Evolutionary conservation across 1,140 invertebrate species (phyloP).

Genomic region (Latrodectus geometricus): DNA sequence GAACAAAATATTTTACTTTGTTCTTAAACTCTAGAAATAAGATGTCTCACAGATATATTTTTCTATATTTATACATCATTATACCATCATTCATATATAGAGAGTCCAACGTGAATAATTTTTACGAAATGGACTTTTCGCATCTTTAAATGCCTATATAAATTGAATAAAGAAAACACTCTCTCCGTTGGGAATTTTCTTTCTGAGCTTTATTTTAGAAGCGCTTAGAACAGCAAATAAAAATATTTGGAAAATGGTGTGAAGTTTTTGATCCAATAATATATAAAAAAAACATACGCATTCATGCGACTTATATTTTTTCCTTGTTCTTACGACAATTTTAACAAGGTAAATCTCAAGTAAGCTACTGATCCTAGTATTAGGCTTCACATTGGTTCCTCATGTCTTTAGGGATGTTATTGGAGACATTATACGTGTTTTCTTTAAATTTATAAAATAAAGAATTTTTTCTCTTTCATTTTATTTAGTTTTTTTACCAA

Average conservation of each 20-base stretch:
- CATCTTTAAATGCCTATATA: constrained; percentile 44
- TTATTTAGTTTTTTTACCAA: not conserved
- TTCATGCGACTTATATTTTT: not conserved
- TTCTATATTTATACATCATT: no score
- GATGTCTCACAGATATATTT: no score
- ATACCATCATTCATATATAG: no score
- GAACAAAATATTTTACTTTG: no score
- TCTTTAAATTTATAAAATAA: not conserved
- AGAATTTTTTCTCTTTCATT: constrained; percentile 14
- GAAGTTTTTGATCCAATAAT: constrained; percentile 43
- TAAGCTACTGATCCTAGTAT: constrained; percentile 23
- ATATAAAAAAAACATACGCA: not conserved
- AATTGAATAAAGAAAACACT: constrained; percentile 41
- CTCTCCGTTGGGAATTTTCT: constrained; percentile 32
- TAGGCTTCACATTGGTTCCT: constrained; percentile 1
- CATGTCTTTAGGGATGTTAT: constrained; percentile 19
- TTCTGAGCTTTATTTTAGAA: constrained; percentile 25
- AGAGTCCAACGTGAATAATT: no score
- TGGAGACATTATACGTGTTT: constrained; percentile 15
- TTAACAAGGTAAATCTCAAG: constrained; percentile 42
- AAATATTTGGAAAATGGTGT: constrained; percentile 1
- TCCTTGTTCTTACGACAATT: constrained; percentile 2
- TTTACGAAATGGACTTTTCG: not conserved
- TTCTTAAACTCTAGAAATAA: no score
- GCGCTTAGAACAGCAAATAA: constrained; percentile 1